Percentiles rank a stretch among this genome's conserved stretches.
Evolutionary conservation across 2,797 vertebrate genomes (phyloP).

Genomic region (Pseudotriccus pelzelni): DNA sequence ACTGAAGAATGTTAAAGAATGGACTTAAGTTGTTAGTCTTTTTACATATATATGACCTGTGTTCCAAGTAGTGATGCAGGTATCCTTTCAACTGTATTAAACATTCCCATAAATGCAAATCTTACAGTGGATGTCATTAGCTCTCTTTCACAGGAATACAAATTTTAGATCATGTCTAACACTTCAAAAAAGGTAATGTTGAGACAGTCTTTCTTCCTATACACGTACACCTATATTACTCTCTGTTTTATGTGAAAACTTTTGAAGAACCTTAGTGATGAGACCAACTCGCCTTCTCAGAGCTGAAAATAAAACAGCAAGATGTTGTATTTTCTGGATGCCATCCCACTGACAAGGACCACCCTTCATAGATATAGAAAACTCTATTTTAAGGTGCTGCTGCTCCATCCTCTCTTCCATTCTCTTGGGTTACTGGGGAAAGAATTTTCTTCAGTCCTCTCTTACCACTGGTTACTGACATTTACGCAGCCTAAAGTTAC

Average conservation of each 20-base stretch:
- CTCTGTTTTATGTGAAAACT: neutral
- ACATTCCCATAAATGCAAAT: neutral
- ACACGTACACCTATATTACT: neutral
- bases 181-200: neutral
- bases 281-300: neutral
- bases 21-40: neutral
- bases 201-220: neutral
- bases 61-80: neutral
- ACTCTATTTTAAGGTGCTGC: fast-evolving
- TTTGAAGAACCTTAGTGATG: neutral
- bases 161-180: neutral
- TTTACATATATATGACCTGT: neutral
- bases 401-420: neutral
- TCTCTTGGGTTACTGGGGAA: neutral
- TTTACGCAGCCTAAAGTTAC: neutral
- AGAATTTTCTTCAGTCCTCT: neutral
- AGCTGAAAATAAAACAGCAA: neutral
- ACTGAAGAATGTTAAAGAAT: neutral
- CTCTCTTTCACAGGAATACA: neutral
- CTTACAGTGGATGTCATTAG: neutral
- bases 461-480: neutral
- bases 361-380: neutral
- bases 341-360: neutral
- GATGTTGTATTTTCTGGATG: neutral
- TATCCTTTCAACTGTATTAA: neutral